Evolutionary conservation across 2,888 invertebrate species (phyloP).

Genomic region (Portevinia maculata): DNA sequence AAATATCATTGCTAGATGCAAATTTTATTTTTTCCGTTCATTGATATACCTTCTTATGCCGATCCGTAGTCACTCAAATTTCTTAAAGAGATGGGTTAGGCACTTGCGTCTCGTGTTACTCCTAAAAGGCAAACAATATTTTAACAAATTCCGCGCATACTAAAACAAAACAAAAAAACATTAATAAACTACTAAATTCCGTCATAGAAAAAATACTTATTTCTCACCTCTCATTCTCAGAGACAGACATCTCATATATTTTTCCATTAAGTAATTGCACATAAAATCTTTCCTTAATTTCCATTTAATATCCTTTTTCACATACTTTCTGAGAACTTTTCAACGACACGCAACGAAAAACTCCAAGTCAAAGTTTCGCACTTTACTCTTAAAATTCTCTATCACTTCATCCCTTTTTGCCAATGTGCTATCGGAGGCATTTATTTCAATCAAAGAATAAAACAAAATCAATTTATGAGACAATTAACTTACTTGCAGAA

Average conservation of each 20-base stretch:
- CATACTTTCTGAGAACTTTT: background rate
- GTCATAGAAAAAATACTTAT: too few relatives aligned
- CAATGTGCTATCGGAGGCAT: background rate
- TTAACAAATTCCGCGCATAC: too few relatives aligned
- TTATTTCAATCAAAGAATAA: background rate
- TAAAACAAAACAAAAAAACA: too few relatives aligned
- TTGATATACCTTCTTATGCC: too few relatives aligned
- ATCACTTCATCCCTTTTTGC: background rate
- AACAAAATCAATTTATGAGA: constrained; percentile 3
- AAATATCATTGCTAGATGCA: too few relatives aligned
- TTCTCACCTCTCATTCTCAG: too few relatives aligned
- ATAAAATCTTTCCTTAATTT: background rate
- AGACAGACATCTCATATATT: background rate
- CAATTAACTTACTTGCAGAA: constrained; percentile 6
- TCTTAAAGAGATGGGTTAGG: too few relatives aligned
- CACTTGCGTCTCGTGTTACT: too few relatives aligned
- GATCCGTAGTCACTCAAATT: too few relatives aligned
- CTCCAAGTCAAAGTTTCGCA: constrained; percentile 1
- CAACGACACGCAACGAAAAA: background rate
- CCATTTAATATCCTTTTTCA: background rate
- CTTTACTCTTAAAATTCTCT: background rate
- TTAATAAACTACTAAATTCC: too few relatives aligned
- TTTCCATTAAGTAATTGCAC: background rate
- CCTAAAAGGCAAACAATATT: too few relatives aligned
- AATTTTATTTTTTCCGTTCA: too few relatives aligned